phyloP scores from a whole-genome alignment of 2,888 invertebrate genomes.

The Andrena camellia region DNA sequence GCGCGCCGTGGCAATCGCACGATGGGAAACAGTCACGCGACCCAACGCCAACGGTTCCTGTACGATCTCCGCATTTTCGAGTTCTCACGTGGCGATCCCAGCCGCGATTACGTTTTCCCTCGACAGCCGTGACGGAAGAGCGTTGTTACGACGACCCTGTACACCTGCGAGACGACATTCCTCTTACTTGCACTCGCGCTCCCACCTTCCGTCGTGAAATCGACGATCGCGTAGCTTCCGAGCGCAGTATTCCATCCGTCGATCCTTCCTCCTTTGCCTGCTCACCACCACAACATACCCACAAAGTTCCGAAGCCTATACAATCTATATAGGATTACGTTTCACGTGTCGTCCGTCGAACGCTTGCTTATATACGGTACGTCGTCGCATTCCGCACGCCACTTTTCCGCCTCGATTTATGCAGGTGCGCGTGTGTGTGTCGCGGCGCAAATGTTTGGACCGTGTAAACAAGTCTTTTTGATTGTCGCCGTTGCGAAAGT shows the following conservation, averaged over 20 bases:
- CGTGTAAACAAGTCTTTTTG: background rate
- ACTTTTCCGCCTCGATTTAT: background rate
- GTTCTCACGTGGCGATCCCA: constrained; percentile 50
- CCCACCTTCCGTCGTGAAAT: constrained; percentile 45
- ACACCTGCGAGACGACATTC: constrained; percentile 64
- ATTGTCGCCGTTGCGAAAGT: background rate
- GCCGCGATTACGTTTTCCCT: constrained; percentile 36
- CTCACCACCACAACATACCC: background rate
- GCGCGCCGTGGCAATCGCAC: constrained; percentile 28
- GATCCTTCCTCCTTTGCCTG: background rate
- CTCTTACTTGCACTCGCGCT: constrained; percentile 59
- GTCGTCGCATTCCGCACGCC: constrained; percentile 1
- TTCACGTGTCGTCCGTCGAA: constrained; percentile 24
- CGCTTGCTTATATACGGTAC: background rate
- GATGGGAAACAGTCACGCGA: constrained; percentile 34
- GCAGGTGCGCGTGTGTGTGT: background rate
- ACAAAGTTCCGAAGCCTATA: background rate
- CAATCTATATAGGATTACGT: background rate
- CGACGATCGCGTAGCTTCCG: constrained; percentile 39
- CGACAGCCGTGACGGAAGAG: constrained; percentile 48
- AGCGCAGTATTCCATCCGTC: constrained; percentile 26
- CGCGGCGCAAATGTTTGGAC: background rate
- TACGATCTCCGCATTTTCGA: constrained; percentile 59
- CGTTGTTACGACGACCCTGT: constrained; percentile 52
- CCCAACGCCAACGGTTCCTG: constrained; percentile 36